Evolutionary conservation across 2,888 invertebrate species (phyloP).

Genomic region (Eutolmus rufibarbis): DNA sequence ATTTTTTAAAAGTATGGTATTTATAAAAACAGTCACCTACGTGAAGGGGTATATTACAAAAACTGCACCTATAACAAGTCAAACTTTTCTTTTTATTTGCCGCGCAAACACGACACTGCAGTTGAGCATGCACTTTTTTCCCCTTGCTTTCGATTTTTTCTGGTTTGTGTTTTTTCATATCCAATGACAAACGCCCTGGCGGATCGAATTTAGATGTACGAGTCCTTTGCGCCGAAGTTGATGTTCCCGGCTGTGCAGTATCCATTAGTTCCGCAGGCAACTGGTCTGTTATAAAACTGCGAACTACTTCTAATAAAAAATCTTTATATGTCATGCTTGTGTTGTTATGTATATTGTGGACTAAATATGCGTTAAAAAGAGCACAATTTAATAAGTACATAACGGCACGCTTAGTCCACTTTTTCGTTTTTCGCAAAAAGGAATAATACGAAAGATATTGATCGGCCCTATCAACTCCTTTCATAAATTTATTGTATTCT

Average conservation of each 20-base stretch:
- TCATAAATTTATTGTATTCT: slow-evolving; percentile 1
- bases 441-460: background rate
- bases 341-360: background rate
- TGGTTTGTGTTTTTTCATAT: background rate
- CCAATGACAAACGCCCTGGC: background rate
- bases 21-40: no score
- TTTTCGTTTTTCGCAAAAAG: background rate
- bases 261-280: background rate
- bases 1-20: no score
- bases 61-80: no score
- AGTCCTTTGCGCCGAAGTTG: no score
- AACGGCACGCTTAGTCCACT: background rate
- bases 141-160: no score
- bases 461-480: background rate
- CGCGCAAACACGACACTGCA: no score
- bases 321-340: background rate
- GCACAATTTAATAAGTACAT: background rate
- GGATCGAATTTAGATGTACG: background rate
- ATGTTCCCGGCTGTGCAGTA: background rate
- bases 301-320: background rate
- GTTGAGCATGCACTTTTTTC: no score
- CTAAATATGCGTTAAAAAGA: background rate
- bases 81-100: no score
- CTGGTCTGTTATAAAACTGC: background rate
- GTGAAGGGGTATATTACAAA: no score